Evolutionary conservation across 2,113 vertebrate genomes (phyloP).

Genomic region (Toxotes chatareus): DNA sequence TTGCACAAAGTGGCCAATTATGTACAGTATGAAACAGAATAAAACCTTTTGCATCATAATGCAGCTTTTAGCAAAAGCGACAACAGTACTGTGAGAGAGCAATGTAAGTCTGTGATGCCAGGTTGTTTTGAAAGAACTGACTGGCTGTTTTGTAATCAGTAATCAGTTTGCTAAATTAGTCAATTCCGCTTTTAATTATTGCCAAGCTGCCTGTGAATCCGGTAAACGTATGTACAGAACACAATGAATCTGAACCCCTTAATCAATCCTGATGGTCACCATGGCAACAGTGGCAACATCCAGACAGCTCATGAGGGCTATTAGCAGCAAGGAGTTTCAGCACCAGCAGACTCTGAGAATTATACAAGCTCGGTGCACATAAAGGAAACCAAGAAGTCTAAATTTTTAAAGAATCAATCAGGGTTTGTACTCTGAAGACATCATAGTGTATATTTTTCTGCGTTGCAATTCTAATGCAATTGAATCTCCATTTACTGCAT

Average conservation of each 20-base stretch:
- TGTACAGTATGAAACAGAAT: neutral
- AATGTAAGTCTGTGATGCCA: neutral
- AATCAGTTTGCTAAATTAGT: slow-evolving; percentile 17
- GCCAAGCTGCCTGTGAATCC: slow-evolving; percentile 11
- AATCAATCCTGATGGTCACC: slow-evolving; percentile 61
- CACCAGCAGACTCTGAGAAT: slow-evolving; percentile 27
- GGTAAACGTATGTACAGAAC: slow-evolving; percentile 45
- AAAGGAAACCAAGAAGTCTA: neutral
- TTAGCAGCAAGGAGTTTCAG: slow-evolving; percentile 46
- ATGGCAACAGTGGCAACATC: slow-evolving; percentile 74
- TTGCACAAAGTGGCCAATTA: neutral
- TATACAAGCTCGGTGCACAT: slow-evolving; percentile 1
- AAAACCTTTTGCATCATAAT: neutral
- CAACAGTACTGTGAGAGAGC: neutral
- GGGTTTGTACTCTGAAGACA: slow-evolving; percentile 2
- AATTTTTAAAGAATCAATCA: neutral
- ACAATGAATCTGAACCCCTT: slow-evolving; percentile 53
- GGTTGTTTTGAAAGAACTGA: neutral
- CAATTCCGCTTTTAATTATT: slow-evolving; percentile 10
- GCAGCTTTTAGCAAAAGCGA: neutral
- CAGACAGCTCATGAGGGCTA: slow-evolving; percentile 43
- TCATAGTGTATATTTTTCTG: neutral
- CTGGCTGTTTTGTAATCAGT: neutral
- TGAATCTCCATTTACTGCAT: neutral
- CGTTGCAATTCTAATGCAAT: slow-evolving; percentile 4